Evolutionary conservation across 2,888 invertebrate species (phyloP).

Genomic region (Melipona beecheii): DNA sequence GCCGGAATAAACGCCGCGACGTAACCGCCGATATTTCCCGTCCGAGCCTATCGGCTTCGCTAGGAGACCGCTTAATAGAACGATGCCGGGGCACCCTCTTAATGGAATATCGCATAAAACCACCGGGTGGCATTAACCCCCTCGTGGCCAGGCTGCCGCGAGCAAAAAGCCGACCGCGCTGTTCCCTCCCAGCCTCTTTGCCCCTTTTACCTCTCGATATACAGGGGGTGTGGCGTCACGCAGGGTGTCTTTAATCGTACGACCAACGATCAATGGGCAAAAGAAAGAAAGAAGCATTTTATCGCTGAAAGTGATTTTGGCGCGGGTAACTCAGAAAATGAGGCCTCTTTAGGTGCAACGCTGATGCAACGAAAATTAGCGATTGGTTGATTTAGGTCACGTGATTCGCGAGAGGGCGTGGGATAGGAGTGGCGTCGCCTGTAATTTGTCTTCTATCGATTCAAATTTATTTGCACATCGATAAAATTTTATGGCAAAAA

Average conservation of each 20-base stretch:
- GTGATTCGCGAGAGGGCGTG: too few species aligned
- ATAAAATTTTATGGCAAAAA: too few species aligned
- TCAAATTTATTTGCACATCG: too few species aligned
- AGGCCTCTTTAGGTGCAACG: too few species aligned
- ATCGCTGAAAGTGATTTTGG: too few species aligned
- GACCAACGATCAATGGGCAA: too few species aligned
- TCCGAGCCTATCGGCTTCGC: slow-evolving; percentile 70
- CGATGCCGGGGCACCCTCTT: slow-evolving; percentile 65
- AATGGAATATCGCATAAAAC: slow-evolving; percentile 72
- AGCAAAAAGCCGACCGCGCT: slow-evolving; percentile 32
- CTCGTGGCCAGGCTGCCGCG: neutral
- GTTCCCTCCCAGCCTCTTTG: neutral
- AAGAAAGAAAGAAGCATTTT: neutral
- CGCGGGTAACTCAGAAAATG: too few species aligned
- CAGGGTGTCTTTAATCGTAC: too few species aligned
- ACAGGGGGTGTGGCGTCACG: neutral
- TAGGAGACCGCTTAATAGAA: slow-evolving; percentile 70
- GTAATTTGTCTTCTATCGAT: too few species aligned
- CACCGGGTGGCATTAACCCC: slow-evolving; percentile 66
- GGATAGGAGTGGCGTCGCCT: too few species aligned
- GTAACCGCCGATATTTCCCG: slow-evolving; percentile 74
- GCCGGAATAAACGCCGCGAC: slow-evolving; percentile 67
- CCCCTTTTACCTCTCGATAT: neutral
- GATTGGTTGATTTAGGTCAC: too few species aligned
- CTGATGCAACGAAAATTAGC: too few species aligned